Evolutionary conservation across 2,888 invertebrate species (phyloP), one percentile per base, ranked within the genome.

Genomic region (Cristatella mucedo): DNA sequence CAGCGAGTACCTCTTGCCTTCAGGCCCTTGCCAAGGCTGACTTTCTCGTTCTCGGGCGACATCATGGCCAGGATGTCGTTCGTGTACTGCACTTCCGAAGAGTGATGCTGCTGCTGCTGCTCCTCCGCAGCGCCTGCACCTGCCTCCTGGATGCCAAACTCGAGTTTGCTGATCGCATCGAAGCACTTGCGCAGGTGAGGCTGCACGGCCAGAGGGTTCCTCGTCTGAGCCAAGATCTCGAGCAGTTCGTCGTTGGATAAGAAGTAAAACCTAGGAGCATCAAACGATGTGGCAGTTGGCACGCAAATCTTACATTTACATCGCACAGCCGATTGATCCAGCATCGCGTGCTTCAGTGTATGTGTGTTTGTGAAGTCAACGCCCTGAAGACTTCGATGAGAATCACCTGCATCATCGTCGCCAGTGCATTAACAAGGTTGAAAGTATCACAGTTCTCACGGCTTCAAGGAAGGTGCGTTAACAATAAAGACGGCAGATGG

Each of bases 131-230:
- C 7, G 13, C 24, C 26, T 31, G 21, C 30, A 15, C 39, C 26
- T 15, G 29, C 26, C 18, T 48, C 41, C 38, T 53, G 53, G 2
- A 59, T 47, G 21, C 56, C 64, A 51, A 66, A 66, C 52, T 66
- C 64, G n/a, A 66, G 50, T 44, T 62, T 63, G 22, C 61, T 49
- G 32, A 66, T 66, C 43, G 66, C 66, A 48, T 67, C 66, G 44
- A 87, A 87, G 54, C 85, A 87, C 65, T 87, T 86, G 38, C 83
- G 73, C 38, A 87, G 68, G 68, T 86, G 84, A 7, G 83, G 82
- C 59, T 87, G 86, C 0, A 87, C 85, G 0, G 85, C 83, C 41
- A 61, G 50, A 9, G 85, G 84, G 61, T 86, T 82, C 49, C 80
- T 71, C 0, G 84, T 84, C 72, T 87, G 86, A 0, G 86, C 84